These are phyloP conservation scores for Ophion obscuratus DNA, from an alignment of 2,888 invertebrate genomes.

Conservation along the genomic window DNA sequence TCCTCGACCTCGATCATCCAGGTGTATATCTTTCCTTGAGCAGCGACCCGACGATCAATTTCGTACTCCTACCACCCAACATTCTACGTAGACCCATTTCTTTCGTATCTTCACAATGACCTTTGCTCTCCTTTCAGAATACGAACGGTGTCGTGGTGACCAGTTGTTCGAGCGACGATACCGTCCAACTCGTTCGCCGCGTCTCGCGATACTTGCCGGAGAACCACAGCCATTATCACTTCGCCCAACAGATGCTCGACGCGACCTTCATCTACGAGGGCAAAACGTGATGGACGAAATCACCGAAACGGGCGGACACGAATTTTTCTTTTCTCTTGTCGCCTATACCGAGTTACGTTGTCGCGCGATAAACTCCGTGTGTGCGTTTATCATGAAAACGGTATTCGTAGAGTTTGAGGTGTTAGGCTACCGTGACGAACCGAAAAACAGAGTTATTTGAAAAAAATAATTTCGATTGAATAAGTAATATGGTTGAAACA, in stretches of 20 bases:
- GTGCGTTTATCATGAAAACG: no score
- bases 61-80: no score
- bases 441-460: no score
- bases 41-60: no score
- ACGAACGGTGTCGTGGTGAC: slow-evolving; percentile 75
- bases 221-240: slow-evolving; percentile 77
- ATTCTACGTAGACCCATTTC: not conserved
- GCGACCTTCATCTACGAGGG: slow-evolving; percentile 79
- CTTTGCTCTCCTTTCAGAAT: slow-evolving; percentile 68
- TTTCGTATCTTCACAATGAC: not conserved
- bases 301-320: not conserved
- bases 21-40: no score
- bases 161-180: slow-evolving; percentile 79
- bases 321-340: not conserved
- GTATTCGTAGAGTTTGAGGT: no score
- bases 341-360: not conserved
- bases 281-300: slow-evolving; percentile 69
- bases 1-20: no score
- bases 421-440: no score
- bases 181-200: slow-evolving; percentile 77
- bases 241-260: slow-evolving; percentile 80
- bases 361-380: no score
- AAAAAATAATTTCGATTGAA: no score
- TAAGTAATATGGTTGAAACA: no score
- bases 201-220: slow-evolving; percentile 78